Base-by-base conservation (phyloP, 2,888 invertebrate species). In the Eubasilissa splendida region DNA sequence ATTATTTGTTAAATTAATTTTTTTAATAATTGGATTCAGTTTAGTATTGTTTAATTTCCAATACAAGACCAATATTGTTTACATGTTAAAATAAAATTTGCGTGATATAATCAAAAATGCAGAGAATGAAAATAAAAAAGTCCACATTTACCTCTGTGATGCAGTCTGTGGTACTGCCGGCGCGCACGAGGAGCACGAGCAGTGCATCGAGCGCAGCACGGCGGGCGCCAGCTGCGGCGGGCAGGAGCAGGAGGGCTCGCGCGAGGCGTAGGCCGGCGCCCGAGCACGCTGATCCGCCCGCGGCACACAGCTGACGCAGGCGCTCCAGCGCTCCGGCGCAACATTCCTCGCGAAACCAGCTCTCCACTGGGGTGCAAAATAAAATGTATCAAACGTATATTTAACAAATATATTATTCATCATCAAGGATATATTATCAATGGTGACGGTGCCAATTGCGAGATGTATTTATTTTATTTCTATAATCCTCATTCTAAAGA, bases 291-390 rank as follows among this genome's bases (percentile, higher is more conserved):
- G 92, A 90, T 85, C 92, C 90, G 85, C 92, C 91, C 80, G 92
- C 91, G 85, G 92, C 89, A 85, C 92, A 91, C 84, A 93, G 89
- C 87, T 92, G 92, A 80, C 92, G 92, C 84, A 94, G 88, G 84
- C 93, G 90, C 87, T 91, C 90, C 86, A 91, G 89, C 85, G 93
- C 89, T 86, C 93, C 88, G 84, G 91, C 89, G 68, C 91, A 92
- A 81, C 91, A 91, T 88, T 94, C 93, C 85, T 91, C 89, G 84
- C 89, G 90, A 86, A 93, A 91, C 90, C 93, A 93, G 87, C 90
- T 90, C 89, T 90, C 76, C 78, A 91, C 90, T 91, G 87, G 4
- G 68, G 75, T 31, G 4, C 12, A 76, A 56, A 12, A 58, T n/a
- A 58, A 58, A n/a, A n/a, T n/a, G 3, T n/a, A 58, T 58, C 8